Conservation (phyloP, 2,888 invertebrate species). For the Cryptocephalus moraei region DNA sequence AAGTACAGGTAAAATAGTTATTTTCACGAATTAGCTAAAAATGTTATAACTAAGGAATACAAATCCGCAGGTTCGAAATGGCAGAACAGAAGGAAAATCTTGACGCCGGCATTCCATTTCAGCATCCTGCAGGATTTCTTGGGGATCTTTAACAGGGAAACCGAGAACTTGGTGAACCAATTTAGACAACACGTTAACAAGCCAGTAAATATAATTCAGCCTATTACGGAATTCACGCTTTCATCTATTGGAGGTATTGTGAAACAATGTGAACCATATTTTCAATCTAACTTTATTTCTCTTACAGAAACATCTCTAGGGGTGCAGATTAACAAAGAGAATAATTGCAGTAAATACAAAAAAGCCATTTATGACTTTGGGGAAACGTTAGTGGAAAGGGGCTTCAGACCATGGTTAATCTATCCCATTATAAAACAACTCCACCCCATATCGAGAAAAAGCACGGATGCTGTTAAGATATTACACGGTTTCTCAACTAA, state of each 20-base stretch:
- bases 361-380: conserved; percentile 11
- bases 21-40: too few relatives aligned
- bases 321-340: conserved; percentile 3
- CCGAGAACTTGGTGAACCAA: conserved; percentile 4
- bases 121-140: conserved; percentile 16
- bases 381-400: conserved; percentile 3
- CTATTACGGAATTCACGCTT: conserved; percentile 6
- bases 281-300: too few relatives aligned
- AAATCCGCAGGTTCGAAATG: conserved; percentile 15
- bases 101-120: conserved; percentile 20
- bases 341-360: conserved; percentile 8
- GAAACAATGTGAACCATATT: too few relatives aligned
- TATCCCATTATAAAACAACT: not conserved
- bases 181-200: not conserved
- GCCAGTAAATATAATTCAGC: conserved; percentile 5
- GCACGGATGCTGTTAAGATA: not conserved
- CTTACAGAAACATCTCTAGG: conserved; percentile 10
- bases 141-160: conserved; percentile 15
- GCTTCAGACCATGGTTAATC: conserved; percentile 11
- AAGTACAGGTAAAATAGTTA: too few relatives aligned
- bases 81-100: conserved; percentile 15
- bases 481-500: conserved; percentile 11
- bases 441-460: conserved; percentile 1
- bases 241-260: conserved; percentile 7
- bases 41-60: too few relatives aligned